Evolutionary conservation across 2,797 vertebrate species (phyloP), one percentile per base, ranked within the genome.

Genomic region (Cryptoblepharus egeriae): DNA sequence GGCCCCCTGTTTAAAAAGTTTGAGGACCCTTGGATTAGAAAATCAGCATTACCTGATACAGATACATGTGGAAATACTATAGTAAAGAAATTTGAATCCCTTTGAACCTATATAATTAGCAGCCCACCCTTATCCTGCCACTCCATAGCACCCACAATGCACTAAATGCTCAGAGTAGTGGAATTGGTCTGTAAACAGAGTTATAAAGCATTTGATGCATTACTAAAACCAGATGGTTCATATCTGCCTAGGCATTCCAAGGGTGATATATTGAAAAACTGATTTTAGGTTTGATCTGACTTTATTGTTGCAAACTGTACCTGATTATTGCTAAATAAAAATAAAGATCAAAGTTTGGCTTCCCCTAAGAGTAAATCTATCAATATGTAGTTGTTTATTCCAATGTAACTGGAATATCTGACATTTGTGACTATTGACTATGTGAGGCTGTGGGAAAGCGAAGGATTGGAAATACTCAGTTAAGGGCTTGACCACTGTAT

Each of bases 231-330:
- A 82, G 70, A 80, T 81, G 63, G 87, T 91, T 90, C 85, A 89
- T 77, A 8, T 91, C 92, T 91, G 90, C 85, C 81, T 90, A 92
- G 90, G 80, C 90, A 73, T 77, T 85, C 85, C 77, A 82, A 89
- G 77, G 89, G 84, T 61, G 84, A 86, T 91, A 88, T 73, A 69
- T 90, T 91, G 80, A 83, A 92, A 89, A 92, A 86, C 28, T 75
- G 55, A 88, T 89, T 88, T 87, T 81, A 52, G 75, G 75, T 75
- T 89, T 92, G 90, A 89, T 92, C 88, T 12, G 13, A 68, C 71
- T 90, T 91, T 84, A 75, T 88, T 87, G 75, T 91, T 91, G 88
- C 87, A 2, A 0, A 75, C 82, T 35, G 65, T 20, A 39, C 16
- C 42, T 57, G 72, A 87, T 87, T 84, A 35, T 87, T 90, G 24